Base-by-base conservation (phyloP, 2,797 vertebrate genomes). In the Argyrosomus regius region DNA sequence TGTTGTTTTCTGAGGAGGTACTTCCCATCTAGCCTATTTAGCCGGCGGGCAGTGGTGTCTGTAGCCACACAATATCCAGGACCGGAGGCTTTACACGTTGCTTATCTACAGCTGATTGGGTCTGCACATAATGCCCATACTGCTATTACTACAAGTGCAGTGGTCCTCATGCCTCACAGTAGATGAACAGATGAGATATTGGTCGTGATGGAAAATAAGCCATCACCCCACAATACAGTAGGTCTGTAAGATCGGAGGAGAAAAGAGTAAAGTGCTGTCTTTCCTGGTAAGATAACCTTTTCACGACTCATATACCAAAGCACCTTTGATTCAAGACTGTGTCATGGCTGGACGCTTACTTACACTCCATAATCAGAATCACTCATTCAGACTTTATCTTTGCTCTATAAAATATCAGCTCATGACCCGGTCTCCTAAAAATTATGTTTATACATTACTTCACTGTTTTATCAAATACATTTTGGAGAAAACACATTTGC, bases 1-100 rank as follows among this genome's bases (percentile, higher is more conserved):
- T 89, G 78, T 85, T 83, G 85, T 87, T 84, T 83, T 86, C 77
- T 85, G 88, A 87, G 79, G 79, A 74, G 79, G 45, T 58, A 77
- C 82, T 89, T 88, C 79, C 72, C 59, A 66, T 86, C 80, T 2
- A 65, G 75, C 65, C 56, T 76, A 56, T 83, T 85, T 81, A 73
- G 75, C 80, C 70, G 58, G 56, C 31, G n/a, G 81, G 67, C 58
- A 65, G 65, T 62, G 72, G 72, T 64, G 70, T 78, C 78, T 78
- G 70, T 54, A 60, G 73, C 61, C 67, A 26, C 69, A 76, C 58
- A 77, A 73, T 60, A 81, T 78, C 81, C 80, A 79, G 52, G 72
- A 82, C 75, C 52, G 41, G 53, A 77, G 82, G 80, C 58, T 71
- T 66, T 71, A 81, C 52, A 53, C n/a, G 9, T 53, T 50, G 72